phyloP scores from a whole-genome alignment of 1,140 invertebrate species.

The Drosophila athabasca region DNA sequence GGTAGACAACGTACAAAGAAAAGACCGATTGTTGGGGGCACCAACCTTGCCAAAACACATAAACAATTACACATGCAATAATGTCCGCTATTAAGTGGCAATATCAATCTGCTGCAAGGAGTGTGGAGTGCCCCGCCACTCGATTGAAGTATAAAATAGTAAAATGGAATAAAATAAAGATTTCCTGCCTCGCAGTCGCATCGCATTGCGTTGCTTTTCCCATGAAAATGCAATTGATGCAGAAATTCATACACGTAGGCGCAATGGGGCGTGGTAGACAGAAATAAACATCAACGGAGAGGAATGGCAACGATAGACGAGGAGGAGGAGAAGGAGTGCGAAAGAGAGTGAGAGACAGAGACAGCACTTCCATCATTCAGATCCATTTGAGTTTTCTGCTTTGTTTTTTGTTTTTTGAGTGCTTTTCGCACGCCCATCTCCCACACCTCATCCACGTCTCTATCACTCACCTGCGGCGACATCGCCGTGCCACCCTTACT shows the following conservation, averaged over 20 bases:
- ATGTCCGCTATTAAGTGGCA: constrained; percentile 40
- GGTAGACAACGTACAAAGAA: background rate
- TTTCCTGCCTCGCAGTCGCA: constrained; percentile 45
- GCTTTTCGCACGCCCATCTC: constrained; percentile 15
- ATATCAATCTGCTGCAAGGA: constrained; percentile 29
- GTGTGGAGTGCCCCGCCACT: background rate
- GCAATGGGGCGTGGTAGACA: constrained; percentile 60
- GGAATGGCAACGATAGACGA: constrained; percentile 4
- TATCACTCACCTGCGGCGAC: constrained; percentile 29
- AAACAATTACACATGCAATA: constrained; percentile 54
- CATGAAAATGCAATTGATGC: constrained; percentile 76
- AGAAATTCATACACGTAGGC: constrained; percentile 62
- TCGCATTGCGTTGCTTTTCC: constrained; percentile 34
- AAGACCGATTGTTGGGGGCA: background rate
- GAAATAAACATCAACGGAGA: constrained; percentile 25
- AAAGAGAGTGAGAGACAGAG: background rate
- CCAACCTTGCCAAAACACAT: constrained; percentile 46
- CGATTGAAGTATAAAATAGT: constrained; percentile 15
- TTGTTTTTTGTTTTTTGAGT: background rate
- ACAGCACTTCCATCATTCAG: constrained; percentile 15
- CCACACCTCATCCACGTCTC: background rate
- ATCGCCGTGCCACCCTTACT: constrained; percentile 24
- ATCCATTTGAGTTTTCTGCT: background rate
- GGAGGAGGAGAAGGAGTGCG: constrained; percentile 18
- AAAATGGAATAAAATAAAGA: constrained; percentile 42